Evolutionary conservation across 2,797 vertebrate species (phyloP), one percentile per base, ranked within the genome.

Genomic region (Distichodus sexfasciatus): DNA sequence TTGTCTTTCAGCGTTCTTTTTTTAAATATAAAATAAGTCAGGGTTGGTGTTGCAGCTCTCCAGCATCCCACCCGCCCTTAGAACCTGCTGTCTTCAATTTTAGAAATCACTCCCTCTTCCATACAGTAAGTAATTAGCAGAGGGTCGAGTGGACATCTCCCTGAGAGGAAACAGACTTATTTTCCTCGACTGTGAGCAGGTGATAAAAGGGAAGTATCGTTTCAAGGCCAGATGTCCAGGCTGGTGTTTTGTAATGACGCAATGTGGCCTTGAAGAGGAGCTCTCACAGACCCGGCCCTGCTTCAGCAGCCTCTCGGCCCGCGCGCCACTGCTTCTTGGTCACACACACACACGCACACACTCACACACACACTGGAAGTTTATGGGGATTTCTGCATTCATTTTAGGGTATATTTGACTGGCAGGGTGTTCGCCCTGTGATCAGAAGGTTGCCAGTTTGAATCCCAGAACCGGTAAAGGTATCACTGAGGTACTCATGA

Each of bases 181-280:
- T 78, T 73, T 73, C 63, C 60, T 70, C 51, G 61, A 50, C 69
- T 67, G 59, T 68, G 47, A 78, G 77, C 80, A 82, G 79, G 82
- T 84, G 80, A 82, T 81, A 82, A 81, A 79, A 78, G 73, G 70
- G 69, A 79, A 81, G 78, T 74, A 74, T 81, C 76, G 75, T 77
- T 72, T 72, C 78, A 77, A 79, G 78, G 66, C 80, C 80, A 83
- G 82, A 76, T 76, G 80, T 79, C 75, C 66, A 70, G 15, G 44
- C 71, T 83, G 66, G 62, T 50, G 69, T 78, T 79, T 66, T 43
- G 54, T 46, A 64, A 78, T 83, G 82, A 82, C 41, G 80, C 63
- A 76, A 79, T 77, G 41, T 59, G 55, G 76, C 79, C 79, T 78
- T 72, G 78, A 77, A 76, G 69, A 78, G 63, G 61, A 74, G 59